Evolutionary conservation across 2,113 vertebrate genomes (phyloP).

Genomic region (Ceuthmochares aereus): DNA sequence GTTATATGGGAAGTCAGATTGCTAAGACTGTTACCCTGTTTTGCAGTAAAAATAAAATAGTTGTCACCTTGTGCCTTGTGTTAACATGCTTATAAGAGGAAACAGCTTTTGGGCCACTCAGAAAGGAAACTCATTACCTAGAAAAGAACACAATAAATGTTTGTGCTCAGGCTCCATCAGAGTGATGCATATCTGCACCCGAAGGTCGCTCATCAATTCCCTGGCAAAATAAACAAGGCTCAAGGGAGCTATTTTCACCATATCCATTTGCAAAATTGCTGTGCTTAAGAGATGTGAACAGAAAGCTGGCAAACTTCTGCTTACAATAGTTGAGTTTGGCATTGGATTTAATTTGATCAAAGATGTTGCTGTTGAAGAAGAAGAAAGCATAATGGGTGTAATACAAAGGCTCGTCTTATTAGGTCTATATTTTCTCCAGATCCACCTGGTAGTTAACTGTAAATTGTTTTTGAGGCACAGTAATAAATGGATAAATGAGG

Average conservation of each 20-base stretch:
- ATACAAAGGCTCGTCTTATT: neutral
- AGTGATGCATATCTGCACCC: neutral
- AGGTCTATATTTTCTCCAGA: neutral
- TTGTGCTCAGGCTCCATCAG: neutral
- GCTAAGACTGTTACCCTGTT: neutral
- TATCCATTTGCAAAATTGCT: neutral
- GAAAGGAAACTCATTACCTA: neutral
- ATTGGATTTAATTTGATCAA: neutral
- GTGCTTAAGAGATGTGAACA: neutral
- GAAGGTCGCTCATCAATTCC: neutral
- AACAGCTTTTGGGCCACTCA: neutral
- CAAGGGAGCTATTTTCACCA: neutral
- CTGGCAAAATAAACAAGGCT: neutral
- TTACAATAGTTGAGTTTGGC: neutral
- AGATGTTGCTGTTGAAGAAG: neutral
- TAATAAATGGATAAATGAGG: conserved; percentile 12
- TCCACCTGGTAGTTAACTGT: neutral
- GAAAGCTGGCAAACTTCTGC: neutral
- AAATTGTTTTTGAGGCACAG: conserved; percentile 8
- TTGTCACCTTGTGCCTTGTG: neutral
- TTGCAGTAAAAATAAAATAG: neutral
- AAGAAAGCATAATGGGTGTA: neutral
- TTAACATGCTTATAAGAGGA: neutral
- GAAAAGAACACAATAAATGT: neutral
- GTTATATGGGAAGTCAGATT: neutral